Evolutionary conservation across 2,888 invertebrate species (phyloP), one percentile per base, ranked within the genome.

Genomic region (Cheilosia pagana): DNA sequence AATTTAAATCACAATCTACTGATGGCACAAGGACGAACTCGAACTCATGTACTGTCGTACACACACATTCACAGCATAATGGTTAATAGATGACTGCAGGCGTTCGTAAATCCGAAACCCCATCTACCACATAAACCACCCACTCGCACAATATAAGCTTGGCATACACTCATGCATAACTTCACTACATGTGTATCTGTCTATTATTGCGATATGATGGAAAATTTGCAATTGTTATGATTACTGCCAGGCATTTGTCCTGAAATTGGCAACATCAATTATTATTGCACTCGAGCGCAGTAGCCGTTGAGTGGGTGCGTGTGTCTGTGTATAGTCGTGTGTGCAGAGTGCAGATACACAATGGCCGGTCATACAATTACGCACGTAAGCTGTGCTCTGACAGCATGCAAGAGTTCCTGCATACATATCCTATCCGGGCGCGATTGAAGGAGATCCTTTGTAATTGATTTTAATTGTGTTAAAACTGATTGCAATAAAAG

Each of bases 401-500:
- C 52, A 41, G 28, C 43, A 52, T 50, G 8, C 28, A 50, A 35
- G 23, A 16, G 5, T 67, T 23, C n/a, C 6, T 55, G 76, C 52
- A 53, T 31, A 16, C 39, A n/a, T 12, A 21, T 25, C 16, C 41
- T 31, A 43, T 50, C 28, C 50, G 50, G 55, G 19, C 23, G 60
- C 65, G 31, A 60, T 43, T 70, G 16, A 71, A 71, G 76, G 68
- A 63, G 63, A 63, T 68, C 50, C 74, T 59, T 57, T 74, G 63
- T 74, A 83, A 83, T 83, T 83, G 83, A 83, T 74, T 83, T 83
- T 70, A 78, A 83, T 74, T 83, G 83, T 70, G 78, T 83, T 83
- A 63, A 62, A 83, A 74, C 74, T 74, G 68, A 83, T 83, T 83
- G 72, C 55, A 45, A 8, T 71, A 48, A 74, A 74, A 68, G 43